phyloP scores from a whole-genome alignment of 1,140 invertebrate genomes.

The Camponotus pennsylvanicus region DNA sequence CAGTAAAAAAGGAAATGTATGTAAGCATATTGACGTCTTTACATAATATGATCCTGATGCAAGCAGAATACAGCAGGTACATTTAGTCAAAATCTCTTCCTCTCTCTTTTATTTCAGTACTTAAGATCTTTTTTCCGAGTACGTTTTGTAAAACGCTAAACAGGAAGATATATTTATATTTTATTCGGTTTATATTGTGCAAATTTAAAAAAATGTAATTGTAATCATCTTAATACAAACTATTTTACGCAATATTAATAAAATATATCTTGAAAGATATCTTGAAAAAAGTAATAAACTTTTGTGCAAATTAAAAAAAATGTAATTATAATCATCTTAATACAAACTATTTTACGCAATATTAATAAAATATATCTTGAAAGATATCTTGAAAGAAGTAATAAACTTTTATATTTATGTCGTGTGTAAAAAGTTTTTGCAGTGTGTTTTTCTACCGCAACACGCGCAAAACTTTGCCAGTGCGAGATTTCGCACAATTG shows the following conservation, averaged over 20 bases:
- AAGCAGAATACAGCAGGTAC: slow-evolving; percentile 11
- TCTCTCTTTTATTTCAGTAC: background rate
- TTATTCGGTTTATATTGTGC: background rate
- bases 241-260: background rate
- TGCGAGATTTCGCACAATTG: slow-evolving; percentile 19
- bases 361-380: background rate
- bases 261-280: background rate
- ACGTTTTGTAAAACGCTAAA: background rate
- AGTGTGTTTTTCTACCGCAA: slow-evolving; percentile 7
- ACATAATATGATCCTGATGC: too few relatives aligned
- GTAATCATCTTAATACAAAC: background rate
- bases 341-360: background rate
- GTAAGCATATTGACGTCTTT: slow-evolving; percentile 27
- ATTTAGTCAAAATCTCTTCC: background rate
- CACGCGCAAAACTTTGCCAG: slow-evolving; percentile 1
- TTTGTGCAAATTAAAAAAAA: background rate
- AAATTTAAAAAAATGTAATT: background rate
- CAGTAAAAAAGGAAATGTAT: background rate
- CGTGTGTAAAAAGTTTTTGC: slow-evolving; percentile 13
- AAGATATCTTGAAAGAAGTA: background rate
- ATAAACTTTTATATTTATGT: background rate
- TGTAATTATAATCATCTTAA: slow-evolving; percentile 14
- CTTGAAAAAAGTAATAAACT: too few relatives aligned
- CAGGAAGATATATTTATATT: background rate
- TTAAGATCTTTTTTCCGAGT: background rate